Conservation (phyloP, 2,113 vertebrate genomes). For the Nymphicus hollandicus region DNA sequence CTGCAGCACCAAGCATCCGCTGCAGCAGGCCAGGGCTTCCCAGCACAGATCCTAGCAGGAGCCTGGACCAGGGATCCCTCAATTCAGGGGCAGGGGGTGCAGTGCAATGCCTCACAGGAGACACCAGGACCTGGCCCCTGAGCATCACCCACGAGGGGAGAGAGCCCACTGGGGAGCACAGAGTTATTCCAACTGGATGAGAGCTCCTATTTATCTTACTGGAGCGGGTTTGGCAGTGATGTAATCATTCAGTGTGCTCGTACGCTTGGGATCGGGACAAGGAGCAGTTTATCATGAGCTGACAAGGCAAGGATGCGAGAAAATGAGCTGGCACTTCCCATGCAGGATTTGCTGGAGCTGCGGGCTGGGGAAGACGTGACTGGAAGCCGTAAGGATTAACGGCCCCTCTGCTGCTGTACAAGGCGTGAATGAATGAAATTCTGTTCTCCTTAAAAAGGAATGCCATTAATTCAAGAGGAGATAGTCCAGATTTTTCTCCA, state of each 20-base stretch:
- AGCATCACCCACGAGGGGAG: fast-evolving
- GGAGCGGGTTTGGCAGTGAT: slow-evolving; percentile 24
- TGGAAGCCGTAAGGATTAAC: slow-evolving; percentile 51
- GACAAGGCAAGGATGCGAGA: slow-evolving; percentile 46
- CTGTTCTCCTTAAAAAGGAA: slow-evolving; percentile 51
- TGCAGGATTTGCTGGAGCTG: slow-evolving; percentile 16
- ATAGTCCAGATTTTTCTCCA: slow-evolving; percentile 44
- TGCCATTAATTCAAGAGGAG: slow-evolving; percentile 36
- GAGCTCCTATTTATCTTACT: slow-evolving; percentile 29
- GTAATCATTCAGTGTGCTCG: slow-evolving; percentile 44
- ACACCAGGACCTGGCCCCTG: neutral
- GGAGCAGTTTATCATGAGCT: slow-evolving; percentile 53
- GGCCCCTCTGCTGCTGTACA: slow-evolving; percentile 13
- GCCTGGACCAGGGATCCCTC: neutral
- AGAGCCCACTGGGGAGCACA: neutral
- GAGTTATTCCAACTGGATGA: neutral
- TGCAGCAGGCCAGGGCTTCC: fast-evolving
- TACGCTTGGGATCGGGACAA: neutral
- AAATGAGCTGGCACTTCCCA: slow-evolving; percentile 55
- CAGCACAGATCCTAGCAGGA: neutral
- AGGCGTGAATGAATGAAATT: slow-evolving; percentile 58
- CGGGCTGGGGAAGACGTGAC: neutral
- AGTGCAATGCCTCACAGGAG: neutral
- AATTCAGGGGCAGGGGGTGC: neutral
- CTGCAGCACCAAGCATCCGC: fast-evolving